These are phyloP conservation scores for Coecobrya sp. DNA, from an alignment of 2,888 invertebrate species.

Conservation along the genomic window DNA sequence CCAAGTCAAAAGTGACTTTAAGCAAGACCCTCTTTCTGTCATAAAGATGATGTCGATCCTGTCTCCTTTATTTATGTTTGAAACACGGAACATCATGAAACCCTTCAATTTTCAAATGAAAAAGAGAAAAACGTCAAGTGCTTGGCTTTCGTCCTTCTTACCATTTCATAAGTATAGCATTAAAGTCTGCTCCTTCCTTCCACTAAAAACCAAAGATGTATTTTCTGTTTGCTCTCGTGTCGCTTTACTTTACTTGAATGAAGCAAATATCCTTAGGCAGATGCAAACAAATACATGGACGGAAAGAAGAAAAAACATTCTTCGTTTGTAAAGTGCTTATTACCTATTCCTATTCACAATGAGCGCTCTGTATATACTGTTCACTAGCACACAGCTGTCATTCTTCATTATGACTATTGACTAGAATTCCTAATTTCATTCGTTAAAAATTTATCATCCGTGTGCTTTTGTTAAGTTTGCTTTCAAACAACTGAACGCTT, in stretches of 20 bases:
- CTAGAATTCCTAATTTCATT: slow-evolving; percentile 78
- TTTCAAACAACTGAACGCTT: slow-evolving; percentile 54
- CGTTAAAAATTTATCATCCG: slow-evolving; percentile 71
- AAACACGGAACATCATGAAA: slow-evolving; percentile 52
- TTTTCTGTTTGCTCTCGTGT: slow-evolving; percentile 64
- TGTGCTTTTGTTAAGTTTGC: slow-evolving; percentile 52
- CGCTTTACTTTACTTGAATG: slow-evolving; percentile 57
- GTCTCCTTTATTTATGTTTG: slow-evolving; percentile 64
- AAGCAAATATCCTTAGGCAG: slow-evolving; percentile 67
- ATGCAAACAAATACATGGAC: slow-evolving; percentile 48
- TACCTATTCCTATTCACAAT: slow-evolving; percentile 55
- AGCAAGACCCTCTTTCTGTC: slow-evolving; percentile 51
- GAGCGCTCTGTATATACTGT: background rate
- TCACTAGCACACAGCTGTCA: slow-evolving; percentile 73
- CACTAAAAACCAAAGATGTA: slow-evolving; percentile 6
- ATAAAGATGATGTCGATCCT: slow-evolving; percentile 42
- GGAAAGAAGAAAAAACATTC: slow-evolving; percentile 40
- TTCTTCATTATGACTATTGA: slow-evolving; percentile 79
- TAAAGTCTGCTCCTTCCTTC: background rate
- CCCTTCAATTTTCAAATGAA: slow-evolving; percentile 59
- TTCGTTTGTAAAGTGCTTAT: slow-evolving; percentile 61
- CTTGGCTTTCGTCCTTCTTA: background rate
- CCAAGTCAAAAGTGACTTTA: slow-evolving; percentile 14
- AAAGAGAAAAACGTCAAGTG: slow-evolving; percentile 55
- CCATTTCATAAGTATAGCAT: background rate